Evolutionary conservation across 2,797 vertebrate genomes (phyloP).

Genomic region (Nannoperca australis): DNA sequence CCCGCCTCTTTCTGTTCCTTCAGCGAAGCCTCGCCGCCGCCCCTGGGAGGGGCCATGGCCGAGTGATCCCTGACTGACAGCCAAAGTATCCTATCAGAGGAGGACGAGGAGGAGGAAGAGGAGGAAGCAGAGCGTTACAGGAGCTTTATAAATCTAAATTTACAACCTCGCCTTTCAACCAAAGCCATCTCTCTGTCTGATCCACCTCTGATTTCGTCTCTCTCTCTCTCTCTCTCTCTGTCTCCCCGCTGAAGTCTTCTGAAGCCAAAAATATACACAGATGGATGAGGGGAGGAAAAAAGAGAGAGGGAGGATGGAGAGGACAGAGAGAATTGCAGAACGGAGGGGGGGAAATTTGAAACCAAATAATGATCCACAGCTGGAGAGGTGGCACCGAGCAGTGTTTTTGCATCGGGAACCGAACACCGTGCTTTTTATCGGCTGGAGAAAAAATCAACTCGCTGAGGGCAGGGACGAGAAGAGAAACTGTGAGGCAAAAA

Average conservation of each 20-base stretch:
- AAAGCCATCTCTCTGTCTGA: conserved; percentile 86
- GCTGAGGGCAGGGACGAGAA: conserved; percentile 76
- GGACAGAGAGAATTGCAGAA: conserved; percentile 76
- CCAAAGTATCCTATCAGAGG: conserved; percentile 63
- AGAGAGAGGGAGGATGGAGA: conserved; percentile 71
- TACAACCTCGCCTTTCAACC: conserved; percentile 86
- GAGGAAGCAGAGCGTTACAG: conserved; percentile 51
- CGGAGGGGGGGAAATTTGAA: conserved; percentile 74
- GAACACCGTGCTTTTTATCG: conserved; percentile 62
- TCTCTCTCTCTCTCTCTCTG: conserved; percentile 37
- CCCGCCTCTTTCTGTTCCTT: conserved; percentile 89
- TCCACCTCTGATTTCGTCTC: conserved; percentile 68
- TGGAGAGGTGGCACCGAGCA: conserved; percentile 73
- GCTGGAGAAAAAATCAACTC: conserved; percentile 40
- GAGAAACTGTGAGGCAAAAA: conserved; percentile 66
- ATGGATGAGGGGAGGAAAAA: conserved; percentile 65
- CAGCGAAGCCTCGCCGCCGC: conserved; percentile 86
- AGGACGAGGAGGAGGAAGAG: conserved; percentile 64
- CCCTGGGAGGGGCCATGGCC: conserved; percentile 87
- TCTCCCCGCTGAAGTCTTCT: conserved; percentile 71
- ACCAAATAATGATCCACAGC: conserved; percentile 82
- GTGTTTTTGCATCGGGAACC: conserved; percentile 52
- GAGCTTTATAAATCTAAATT: conserved; percentile 80
- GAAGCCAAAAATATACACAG: conserved; percentile 86
- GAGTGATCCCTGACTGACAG: conserved; percentile 81